These are phyloP conservation scores for Polydrusus cervinus DNA, from an alignment of 2,888 invertebrate species.

Conservation along the genomic window DNA sequence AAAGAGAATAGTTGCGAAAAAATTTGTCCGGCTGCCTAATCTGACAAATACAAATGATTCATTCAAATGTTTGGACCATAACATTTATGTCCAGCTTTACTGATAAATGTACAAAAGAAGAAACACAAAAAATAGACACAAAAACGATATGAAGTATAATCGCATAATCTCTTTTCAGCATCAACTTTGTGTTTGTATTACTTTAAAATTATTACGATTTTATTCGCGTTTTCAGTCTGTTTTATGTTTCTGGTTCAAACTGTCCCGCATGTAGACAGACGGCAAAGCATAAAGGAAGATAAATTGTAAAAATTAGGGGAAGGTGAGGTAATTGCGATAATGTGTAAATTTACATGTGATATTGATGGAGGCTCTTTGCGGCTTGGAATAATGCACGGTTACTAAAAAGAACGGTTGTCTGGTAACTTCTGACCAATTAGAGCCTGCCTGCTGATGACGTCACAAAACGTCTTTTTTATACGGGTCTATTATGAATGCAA, in stretches of 20 bases:
- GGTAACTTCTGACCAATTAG: no score
- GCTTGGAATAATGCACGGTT: no score
- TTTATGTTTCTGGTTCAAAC: conserved; percentile 17
- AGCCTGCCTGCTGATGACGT: no score
- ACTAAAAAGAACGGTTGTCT: no score
- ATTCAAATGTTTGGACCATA: conserved; percentile 6
- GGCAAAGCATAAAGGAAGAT: conserved; percentile 44
- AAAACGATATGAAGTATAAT: conserved; percentile 25
- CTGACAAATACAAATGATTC: conserved; percentile 38
- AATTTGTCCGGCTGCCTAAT: neutral
- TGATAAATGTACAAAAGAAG: conserved; percentile 17
- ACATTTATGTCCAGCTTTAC: conserved; percentile 12
- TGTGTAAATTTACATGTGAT: no score
- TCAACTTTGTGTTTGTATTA: conserved; percentile 42
- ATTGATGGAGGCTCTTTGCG: no score
- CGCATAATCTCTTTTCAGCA: conserved; percentile 50
- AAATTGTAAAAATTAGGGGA: conserved; percentile 48
- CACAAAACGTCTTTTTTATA: no score
- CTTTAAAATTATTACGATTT: conserved; percentile 50
- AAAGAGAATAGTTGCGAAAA: neutral
- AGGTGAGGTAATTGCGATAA: no score
- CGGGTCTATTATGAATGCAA: no score
- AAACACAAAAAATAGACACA: conserved; percentile 6
- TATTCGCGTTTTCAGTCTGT: conserved; percentile 42
- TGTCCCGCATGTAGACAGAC: conserved; percentile 51